phyloP scores from a whole-genome alignment of 2,888 invertebrate genomes.

The Prenolepis imparis region DNA sequence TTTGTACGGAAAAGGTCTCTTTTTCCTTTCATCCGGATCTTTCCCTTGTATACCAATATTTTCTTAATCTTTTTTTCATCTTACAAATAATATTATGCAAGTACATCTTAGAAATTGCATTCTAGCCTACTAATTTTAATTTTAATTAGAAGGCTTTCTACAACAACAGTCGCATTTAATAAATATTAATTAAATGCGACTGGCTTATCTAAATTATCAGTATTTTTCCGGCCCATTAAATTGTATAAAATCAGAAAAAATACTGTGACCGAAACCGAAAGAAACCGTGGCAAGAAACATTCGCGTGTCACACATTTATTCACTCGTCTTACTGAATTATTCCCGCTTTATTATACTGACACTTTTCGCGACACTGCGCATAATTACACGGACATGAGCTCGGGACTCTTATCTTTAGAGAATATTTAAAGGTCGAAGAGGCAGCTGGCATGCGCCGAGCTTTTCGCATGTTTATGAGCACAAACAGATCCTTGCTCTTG shows the following conservation, averaged over 20 bases:
- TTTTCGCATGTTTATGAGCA: conserved; percentile 59
- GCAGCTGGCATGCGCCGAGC: conserved; percentile 21
- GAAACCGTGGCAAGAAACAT: neutral
- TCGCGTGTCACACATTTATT: neutral
- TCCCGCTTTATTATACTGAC: neutral
- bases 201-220: neutral
- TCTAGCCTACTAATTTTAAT: neutral
- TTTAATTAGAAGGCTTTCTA: neutral
- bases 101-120: neutral
- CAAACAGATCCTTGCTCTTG: conserved; percentile 66
- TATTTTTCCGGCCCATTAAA: conserved; percentile 3
- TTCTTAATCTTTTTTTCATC: neutral
- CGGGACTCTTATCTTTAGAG: conserved; percentile 27
- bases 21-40: no score
- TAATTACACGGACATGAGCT: conserved; percentile 6
- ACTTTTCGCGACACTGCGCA: neutral
- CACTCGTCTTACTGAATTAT: conserved; percentile 6
- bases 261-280: neutral
- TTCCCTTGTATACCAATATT: no score
- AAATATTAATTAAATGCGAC: neutral
- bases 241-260: conserved; percentile 10
- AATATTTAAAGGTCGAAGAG: conserved; percentile 54
- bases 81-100: neutral
- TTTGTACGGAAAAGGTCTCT: no score
- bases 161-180: neutral